A percentile compares a stretch with the other conserved stretches of the same genome.
phyloP scores from a whole-genome alignment of 1,140 invertebrate species.

The Agrypnia vestita region DNA sequence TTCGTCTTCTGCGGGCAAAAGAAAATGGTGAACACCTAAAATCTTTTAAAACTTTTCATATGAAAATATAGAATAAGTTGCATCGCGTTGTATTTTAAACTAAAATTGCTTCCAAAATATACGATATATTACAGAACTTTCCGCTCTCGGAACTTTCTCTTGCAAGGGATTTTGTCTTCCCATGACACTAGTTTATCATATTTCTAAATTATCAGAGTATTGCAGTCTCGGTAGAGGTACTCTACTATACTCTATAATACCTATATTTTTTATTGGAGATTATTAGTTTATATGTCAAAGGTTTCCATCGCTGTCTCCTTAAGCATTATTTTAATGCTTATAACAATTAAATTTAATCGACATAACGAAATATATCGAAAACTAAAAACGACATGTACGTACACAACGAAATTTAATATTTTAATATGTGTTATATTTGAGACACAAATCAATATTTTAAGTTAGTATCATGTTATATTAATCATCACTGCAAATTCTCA shows the following conservation, averaged over 20 bases:
- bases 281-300: not conserved
- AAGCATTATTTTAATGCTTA: no score
- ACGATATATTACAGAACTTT: slow-evolving; percentile 33
- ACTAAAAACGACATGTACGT: no score
- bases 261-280: not conserved
- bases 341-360: no score
- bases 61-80: slow-evolving; percentile 26
- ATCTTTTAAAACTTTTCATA: slow-evolving; percentile 26
- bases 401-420: no score
- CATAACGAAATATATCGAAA: no score
- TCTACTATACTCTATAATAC: not conserved
- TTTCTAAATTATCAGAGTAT: slow-evolving; percentile 3
- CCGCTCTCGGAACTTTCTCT: not conserved
- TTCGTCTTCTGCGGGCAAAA: no score
- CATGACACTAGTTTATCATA: slow-evolving; percentile 23
- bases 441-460: no score
- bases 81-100: slow-evolving; percentile 41
- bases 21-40: not conserved
- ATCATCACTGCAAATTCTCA: no score
- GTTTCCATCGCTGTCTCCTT: no score
- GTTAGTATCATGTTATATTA: no score
- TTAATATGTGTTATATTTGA: no score
- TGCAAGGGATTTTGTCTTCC: slow-evolving; percentile 7
- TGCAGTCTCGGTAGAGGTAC: not conserved
- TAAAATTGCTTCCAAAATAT: slow-evolving; percentile 38